These are phyloP conservation scores for Xestia sexstrigata DNA, from an alignment of 2,888 invertebrate genomes.

Conservation along the genomic window DNA sequence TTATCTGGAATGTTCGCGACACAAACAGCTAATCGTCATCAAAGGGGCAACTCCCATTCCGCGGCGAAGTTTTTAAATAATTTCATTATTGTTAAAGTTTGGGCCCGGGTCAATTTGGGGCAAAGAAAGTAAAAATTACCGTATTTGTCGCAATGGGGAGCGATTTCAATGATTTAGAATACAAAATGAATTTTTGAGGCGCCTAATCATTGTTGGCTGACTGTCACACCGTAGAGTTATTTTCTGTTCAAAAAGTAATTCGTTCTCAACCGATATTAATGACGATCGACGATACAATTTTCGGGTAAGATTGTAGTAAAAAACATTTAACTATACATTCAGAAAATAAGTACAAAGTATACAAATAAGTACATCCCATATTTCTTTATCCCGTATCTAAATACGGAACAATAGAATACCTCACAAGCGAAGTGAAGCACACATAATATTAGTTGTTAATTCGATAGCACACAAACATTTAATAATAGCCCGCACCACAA, in stretches of 20 bases:
- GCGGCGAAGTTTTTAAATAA: slow-evolving; percentile 68
- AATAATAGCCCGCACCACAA: not conserved
- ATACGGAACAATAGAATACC: not conserved
- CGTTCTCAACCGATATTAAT: not conserved
- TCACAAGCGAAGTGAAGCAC: not conserved
- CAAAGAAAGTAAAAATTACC: slow-evolving; percentile 64
- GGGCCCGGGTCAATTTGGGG: slow-evolving; percentile 57
- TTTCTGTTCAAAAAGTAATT: not conserved
- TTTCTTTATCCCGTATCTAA: not conserved
- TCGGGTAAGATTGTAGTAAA: not conserved
- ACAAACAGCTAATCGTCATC: slow-evolving; percentile 64
- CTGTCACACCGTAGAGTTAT: slow-evolving; percentile 54
- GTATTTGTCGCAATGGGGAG: slow-evolving; percentile 64
- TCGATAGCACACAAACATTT: slow-evolving; percentile 6
- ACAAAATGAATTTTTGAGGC: slow-evolving; percentile 61
- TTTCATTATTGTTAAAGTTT: slow-evolving; percentile 71
- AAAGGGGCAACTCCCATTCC: slow-evolving; percentile 62
- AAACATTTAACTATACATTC: not conserved
- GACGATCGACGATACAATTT: not conserved
- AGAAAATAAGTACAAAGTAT: not conserved
- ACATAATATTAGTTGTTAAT: not conserved
- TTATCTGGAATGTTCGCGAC: slow-evolving; percentile 58
- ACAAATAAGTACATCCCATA: not conserved
- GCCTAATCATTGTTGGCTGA: slow-evolving; percentile 49
- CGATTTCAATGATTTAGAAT: slow-evolving; percentile 64